Evolutionary conservation across 2,113 vertebrate genomes (phyloP), one percentile per base, ranked within the genome.

Genomic region (Pyrgilauda ruficollis): DNA sequence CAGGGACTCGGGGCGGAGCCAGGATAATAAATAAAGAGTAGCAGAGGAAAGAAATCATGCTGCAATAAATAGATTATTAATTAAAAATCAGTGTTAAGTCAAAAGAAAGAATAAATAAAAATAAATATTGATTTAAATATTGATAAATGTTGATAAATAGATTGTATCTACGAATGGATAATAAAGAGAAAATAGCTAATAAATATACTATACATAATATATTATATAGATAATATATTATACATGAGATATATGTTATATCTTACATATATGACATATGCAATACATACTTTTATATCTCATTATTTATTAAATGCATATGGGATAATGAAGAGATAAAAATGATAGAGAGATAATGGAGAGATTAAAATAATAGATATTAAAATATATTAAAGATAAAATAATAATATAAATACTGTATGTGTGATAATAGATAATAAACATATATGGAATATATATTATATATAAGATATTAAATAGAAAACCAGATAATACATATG

Each of bases 21-120:
- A 0, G 58, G 52, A 41, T 10, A 4, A 31, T 13, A 21, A n/a
- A 55, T 7, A 3, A 19, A 59, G 28, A n/a, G 39, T 5, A 39
- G 28, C 18, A 23, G n/a, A 39, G 28, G 18, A 55, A 47, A 64
- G 9, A 17, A 63, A 33, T 17, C 4, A 0, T 14, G 21, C 31
- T 22, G 5, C 31, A 27, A 63, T 37, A 22, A 39, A 64, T 6
- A 4, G 28, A 12, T 33, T 9, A 5, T 9, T 22, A 14, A 18
- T 4, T 6, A 43, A 58, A 43, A 53, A 63, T 31, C 14, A 6
- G 4, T 4, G 3, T 18, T 22, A 15, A 33, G 39, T 63, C 2
- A 11, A 27, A 53, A 63, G 3, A 37, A 53, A 46, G 9, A 37
- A 31, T 46, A 21, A 31, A 44, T 37, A 1, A 35, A 52, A 70